These are phyloP conservation scores for Odobenus rosmarus DNA, from an alignment of 2,113 vertebrate species.

Conservation along the genomic window DNA sequence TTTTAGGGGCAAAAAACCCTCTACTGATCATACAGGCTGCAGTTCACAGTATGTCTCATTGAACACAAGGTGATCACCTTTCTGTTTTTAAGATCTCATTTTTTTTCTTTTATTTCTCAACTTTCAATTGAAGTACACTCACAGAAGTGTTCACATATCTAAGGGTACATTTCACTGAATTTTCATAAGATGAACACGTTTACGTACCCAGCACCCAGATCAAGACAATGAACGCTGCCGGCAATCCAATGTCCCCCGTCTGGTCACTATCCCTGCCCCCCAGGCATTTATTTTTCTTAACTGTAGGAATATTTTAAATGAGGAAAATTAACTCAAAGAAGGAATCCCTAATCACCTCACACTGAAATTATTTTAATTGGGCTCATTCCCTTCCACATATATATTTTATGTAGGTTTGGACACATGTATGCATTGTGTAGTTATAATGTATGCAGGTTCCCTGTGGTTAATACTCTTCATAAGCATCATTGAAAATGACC, in stretches of 20 bases:
- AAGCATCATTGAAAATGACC: not conserved
- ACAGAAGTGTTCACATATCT: not conserved
- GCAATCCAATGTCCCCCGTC: not conserved
- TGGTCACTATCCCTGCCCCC: fast-evolving
- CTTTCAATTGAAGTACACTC: not conserved
- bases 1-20: not conserved
- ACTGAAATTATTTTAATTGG: not conserved
- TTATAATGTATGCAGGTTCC: fast-evolving
- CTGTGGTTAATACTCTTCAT: not conserved
- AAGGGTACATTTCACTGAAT: not conserved
- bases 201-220: not conserved
- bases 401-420: not conserved
- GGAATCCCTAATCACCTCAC: not conserved
- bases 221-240: not conserved
- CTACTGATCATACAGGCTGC: not conserved
- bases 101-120: not conserved
- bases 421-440: not conserved
- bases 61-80: not conserved
- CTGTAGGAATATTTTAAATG: not conserved
- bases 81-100: not conserved
- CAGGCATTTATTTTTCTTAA: not conserved
- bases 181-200: not conserved
- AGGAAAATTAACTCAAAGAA: constrained; percentile 2
- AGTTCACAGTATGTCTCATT: not conserved
- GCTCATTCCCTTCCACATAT: not conserved